Percentiles rank a stretch among this genome's conserved stretches.
These are phyloP conservation scores for Zenarchopterus dispar DNA, from an alignment of 2,797 vertebrate species.

Conservation along the genomic window DNA sequence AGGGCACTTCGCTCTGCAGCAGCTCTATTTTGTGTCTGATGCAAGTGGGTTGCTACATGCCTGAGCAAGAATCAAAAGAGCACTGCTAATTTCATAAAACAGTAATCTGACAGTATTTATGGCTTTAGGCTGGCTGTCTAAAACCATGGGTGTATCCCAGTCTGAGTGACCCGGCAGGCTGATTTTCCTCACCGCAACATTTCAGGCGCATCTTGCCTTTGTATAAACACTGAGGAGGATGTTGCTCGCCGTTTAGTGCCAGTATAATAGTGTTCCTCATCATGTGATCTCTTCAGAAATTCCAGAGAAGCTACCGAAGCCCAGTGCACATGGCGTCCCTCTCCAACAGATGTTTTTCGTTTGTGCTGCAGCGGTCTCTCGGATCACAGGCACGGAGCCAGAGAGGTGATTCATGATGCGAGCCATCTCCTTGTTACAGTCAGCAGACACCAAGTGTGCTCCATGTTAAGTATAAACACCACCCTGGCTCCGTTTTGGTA, in stretches of 20 bases:
- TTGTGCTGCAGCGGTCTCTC: constrained; percentile 75
- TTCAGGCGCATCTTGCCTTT: constrained; percentile 43
- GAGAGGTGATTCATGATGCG: constrained; percentile 81
- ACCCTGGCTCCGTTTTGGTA: constrained; percentile 41
- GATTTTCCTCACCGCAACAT: constrained; percentile 11
- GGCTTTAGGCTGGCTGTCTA: constrained; percentile 24
- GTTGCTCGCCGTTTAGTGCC: constrained; percentile 47
- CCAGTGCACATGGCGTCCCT: constrained; percentile 74
- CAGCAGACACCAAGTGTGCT: constrained; percentile 59
- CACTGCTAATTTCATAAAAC: constrained; percentile 31
- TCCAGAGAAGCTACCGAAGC: constrained; percentile 74
- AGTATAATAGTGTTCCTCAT: constrained; percentile 62
- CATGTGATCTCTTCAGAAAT: constrained; percentile 78
- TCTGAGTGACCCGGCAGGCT: background rate
- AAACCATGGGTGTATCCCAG: constrained; percentile 44
- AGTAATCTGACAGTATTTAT: constrained; percentile 5
- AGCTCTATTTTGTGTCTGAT: constrained; percentile 9
- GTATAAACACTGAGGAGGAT: constrained; percentile 50
- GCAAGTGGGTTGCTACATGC: constrained; percentile 17
- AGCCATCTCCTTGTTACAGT: constrained; percentile 72
- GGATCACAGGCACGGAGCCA: constrained; percentile 72
- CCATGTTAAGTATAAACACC: constrained; percentile 60
- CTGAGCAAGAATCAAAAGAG: constrained; percentile 26
- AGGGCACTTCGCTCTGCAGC: constrained; percentile 21
- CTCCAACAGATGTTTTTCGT: constrained; percentile 85